Evolutionary conservation across 2,113 vertebrate species (phyloP).

Genomic region (Oncorhynchus masou): DNA sequence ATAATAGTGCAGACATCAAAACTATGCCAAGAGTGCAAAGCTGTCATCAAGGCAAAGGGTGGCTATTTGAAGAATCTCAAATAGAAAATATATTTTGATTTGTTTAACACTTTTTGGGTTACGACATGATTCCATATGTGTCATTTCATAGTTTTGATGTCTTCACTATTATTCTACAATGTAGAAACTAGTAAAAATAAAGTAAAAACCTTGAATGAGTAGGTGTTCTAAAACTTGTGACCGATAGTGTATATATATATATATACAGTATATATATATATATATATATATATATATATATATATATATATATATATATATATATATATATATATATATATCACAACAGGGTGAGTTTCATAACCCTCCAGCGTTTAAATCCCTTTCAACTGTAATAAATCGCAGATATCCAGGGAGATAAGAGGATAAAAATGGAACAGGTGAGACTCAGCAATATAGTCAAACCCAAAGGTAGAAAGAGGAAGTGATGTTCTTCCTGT

Average conservation of each 20-base stretch:
- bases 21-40: too few relatives aligned
- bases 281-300: background rate
- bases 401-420: conserved; percentile 18
- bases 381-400: conserved; percentile 18
- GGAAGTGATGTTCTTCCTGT: conserved; percentile 8
- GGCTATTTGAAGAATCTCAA: too few relatives aligned
- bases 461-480: background rate
- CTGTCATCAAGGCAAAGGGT: too few relatives aligned
- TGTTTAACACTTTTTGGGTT: too few relatives aligned
- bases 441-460: conserved; percentile 6
- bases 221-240: too few relatives aligned
- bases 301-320: background rate
- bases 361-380: conserved; percentile 30
- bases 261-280: background rate
- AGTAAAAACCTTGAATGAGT: too few relatives aligned
- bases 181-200: too few relatives aligned
- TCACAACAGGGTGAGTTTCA: conserved; percentile 33
- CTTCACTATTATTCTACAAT: too few relatives aligned
- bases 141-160: too few relatives aligned
- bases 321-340: background rate
- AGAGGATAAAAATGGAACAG: conserved; percentile 7
- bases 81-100: too few relatives aligned
- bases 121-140: too few relatives aligned
- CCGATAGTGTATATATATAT: background rate
- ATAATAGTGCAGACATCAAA: too few relatives aligned